Evolutionary conservation across 2,888 invertebrate genomes (phyloP).

Genomic region (Calephelis perditalis): DNA sequence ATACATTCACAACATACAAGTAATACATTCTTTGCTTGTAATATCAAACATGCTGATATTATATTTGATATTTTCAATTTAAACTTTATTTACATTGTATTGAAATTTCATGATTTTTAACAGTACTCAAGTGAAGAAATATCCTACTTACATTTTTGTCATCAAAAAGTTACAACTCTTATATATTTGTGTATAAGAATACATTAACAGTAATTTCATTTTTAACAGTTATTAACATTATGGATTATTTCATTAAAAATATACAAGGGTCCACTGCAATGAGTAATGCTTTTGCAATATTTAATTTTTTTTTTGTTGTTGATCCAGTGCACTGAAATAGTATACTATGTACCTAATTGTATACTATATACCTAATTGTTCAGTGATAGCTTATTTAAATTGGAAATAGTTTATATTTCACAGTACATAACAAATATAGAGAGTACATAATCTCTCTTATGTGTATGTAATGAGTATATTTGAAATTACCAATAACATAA

Average conservation of each 20-base stretch:
- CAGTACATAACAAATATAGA: too few relatives aligned
- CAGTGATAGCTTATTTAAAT: too few relatives aligned
- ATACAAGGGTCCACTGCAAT: neutral
- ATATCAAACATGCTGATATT: neutral
- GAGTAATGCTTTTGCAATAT: neutral
- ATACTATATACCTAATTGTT: too few relatives aligned
- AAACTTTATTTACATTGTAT: conserved; percentile 3
- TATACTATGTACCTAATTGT: too few relatives aligned
- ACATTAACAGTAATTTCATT: neutral
- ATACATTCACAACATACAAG: too few relatives aligned
- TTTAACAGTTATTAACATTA: neutral
- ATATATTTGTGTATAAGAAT: neutral
- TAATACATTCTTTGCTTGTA: neutral
- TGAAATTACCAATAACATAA: too few relatives aligned
- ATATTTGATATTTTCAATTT: neutral
- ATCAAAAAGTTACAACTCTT: neutral
- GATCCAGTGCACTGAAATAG: too few relatives aligned
- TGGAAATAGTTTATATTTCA: too few relatives aligned
- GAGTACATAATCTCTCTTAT: too few relatives aligned
- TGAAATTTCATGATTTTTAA: conserved; percentile 1
- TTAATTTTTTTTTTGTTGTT: too few relatives aligned
- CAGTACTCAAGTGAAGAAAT: neutral
- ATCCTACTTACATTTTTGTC: neutral
- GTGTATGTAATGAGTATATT: too few relatives aligned
- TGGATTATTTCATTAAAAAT: conserved; percentile 3